phyloP scores from a whole-genome alignment of 2,888 invertebrate species.

The Lagria hirta region DNA sequence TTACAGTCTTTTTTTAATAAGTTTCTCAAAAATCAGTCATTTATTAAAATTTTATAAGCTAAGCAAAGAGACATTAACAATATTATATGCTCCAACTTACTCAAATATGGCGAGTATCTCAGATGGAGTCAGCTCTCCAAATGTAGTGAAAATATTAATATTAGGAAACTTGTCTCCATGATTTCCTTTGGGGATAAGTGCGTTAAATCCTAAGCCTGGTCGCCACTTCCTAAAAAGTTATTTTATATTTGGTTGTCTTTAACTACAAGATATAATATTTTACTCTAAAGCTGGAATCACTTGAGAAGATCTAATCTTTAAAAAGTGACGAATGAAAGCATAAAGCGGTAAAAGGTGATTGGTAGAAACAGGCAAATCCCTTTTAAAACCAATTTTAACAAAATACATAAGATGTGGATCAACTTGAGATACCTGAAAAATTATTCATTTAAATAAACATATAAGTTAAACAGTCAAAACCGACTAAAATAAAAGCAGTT shows the following conservation, averaged over 20 bases:
- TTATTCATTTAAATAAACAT: no score
- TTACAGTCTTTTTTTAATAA: no score
- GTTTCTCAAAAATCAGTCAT: no score
- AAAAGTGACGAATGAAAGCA: slow-evolving; percentile 70
- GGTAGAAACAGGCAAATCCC: slow-evolving; percentile 52
- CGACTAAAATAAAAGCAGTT: no score
- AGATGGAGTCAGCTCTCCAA: slow-evolving; percentile 65
- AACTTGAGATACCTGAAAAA: slow-evolving; percentile 30
- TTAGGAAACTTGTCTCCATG: slow-evolving; percentile 52
- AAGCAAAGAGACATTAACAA: no score
- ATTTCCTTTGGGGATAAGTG: slow-evolving; percentile 38
- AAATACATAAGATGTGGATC: slow-evolving; percentile 64
- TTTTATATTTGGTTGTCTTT: slow-evolving; percentile 2
- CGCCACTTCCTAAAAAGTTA: slow-evolving; percentile 63
- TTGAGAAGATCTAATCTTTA: slow-evolving; percentile 60
- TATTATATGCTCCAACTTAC: slow-evolving; percentile 31
- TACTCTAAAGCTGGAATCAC: slow-evolving; percentile 76
- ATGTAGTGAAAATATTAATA: slow-evolving; percentile 71
- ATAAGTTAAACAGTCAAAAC: no score
- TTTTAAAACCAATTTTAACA: slow-evolving; percentile 66
- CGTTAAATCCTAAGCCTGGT: slow-evolving; percentile 65
- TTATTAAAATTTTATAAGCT: no score
- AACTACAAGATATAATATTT: slow-evolving; percentile 48
- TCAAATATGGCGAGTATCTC: slow-evolving; percentile 68
- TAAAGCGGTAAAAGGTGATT: slow-evolving; percentile 65